Percentiles rank a stretch among this genome's conserved stretches.
These are phyloP conservation scores for Austrofundulus limnaeus DNA, from an alignment of 2,113 vertebrate genomes.

Conservation along the genomic window DNA sequence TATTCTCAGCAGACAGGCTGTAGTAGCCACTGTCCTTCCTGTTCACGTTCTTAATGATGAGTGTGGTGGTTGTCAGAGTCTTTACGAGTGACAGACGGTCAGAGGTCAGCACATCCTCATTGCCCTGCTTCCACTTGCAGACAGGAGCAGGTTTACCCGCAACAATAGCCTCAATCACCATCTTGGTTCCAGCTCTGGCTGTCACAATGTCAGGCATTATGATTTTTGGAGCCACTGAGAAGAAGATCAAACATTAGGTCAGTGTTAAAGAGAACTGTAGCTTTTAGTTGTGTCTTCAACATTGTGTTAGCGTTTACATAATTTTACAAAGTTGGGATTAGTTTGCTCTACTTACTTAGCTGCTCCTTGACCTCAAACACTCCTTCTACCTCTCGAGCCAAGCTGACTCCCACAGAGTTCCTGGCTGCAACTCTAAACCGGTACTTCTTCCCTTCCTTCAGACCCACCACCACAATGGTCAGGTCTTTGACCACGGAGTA, in stretches of 20 bases:
- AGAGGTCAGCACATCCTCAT: slow-evolving; percentile 87
- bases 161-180: slow-evolving; percentile 90
- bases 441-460: slow-evolving; percentile 95
- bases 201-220: slow-evolving; percentile 90
- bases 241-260: background rate
- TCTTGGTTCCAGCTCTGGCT: slow-evolving; percentile 91
- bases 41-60: slow-evolving; percentile 92
- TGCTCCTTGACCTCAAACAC: slow-evolving; percentile 96
- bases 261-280: background rate
- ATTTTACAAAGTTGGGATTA: background rate
- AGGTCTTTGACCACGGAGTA: slow-evolving; percentile 97
- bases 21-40: slow-evolving; percentile 94
- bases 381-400: slow-evolving; percentile 91
- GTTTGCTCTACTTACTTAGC: slow-evolving; percentile 84
- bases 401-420: slow-evolving; percentile 90
- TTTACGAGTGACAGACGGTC: slow-evolving; percentile 91
- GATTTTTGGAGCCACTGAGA: slow-evolving; percentile 91
- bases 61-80: slow-evolving; percentile 81
- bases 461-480: slow-evolving; percentile 91
- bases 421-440: slow-evolving; percentile 95
- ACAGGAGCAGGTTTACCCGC: slow-evolving; percentile 91
- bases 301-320: too few species aligned
- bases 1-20: slow-evolving; percentile 91
- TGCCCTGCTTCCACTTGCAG: slow-evolving; percentile 91
- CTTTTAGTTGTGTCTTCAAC: too few species aligned